A percentile compares a stretch with the other conserved stretches of the same genome.
These are phyloP conservation scores for Pentamera pediparva DNA, from an alignment of 53 echinoderm and acorn worm genomes.

Conservation along the genomic window DNA sequence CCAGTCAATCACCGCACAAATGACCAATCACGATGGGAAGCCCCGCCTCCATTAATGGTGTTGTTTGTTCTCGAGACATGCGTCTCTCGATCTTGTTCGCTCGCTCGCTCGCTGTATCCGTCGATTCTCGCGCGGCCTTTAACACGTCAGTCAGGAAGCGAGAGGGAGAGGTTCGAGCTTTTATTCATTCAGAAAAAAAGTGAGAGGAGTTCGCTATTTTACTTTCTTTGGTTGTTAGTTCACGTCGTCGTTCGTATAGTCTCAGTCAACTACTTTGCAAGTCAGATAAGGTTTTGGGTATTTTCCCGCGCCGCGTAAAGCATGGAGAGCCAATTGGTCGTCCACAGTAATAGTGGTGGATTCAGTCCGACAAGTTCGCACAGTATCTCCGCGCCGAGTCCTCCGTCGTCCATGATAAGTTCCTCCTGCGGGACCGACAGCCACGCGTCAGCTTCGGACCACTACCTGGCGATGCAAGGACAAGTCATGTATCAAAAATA, in stretches of 20 bases:
- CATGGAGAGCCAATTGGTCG: slow-evolving; percentile 31
- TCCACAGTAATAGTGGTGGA: slow-evolving; percentile 28
- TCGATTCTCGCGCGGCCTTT: slow-evolving; percentile 7
- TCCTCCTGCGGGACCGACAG: slow-evolving; percentile 11
- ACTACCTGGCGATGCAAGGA: slow-evolving; percentile 39
- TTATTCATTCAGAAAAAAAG: slow-evolving; percentile 33
- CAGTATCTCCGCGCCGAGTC: neutral
- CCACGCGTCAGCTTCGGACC: slow-evolving; percentile 26
- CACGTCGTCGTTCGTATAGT: too few relatives aligned
- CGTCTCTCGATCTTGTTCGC: too few relatives aligned
- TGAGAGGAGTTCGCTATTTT: slow-evolving; percentile 15
- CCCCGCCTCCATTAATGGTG: slow-evolving; percentile 17
- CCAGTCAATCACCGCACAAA: neutral
- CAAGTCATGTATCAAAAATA: slow-evolving; percentile 98
- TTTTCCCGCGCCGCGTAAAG: slow-evolving; percentile 19
- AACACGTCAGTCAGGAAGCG: slow-evolving; percentile 16
- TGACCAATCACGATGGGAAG: slow-evolving; percentile 6
- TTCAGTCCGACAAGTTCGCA: slow-evolving; percentile 34
- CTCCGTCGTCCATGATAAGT: neutral
- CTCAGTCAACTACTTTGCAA: slow-evolving; percentile 61
- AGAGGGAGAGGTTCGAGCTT: neutral
- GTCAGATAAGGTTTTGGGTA: slow-evolving; percentile 65
- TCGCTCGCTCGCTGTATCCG: neutral
- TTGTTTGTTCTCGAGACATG: slow-evolving; percentile 26
- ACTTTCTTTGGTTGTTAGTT: slow-evolving; percentile 20